phyloP scores from a whole-genome alignment of 2,113 vertebrate genomes.

The Poeciliopsis turrubarensis region DNA sequence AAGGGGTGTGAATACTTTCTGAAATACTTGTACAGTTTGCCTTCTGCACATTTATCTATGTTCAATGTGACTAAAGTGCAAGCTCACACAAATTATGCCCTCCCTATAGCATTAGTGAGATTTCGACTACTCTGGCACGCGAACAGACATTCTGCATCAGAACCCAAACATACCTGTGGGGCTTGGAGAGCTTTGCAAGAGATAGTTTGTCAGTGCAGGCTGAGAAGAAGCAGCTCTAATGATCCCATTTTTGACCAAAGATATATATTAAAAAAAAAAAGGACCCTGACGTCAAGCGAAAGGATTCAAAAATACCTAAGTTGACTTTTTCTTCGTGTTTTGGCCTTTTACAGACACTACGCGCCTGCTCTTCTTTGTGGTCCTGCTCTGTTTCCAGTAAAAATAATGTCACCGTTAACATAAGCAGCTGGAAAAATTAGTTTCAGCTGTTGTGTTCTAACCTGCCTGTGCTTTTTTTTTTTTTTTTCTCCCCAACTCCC shows the following conservation, averaged over 20 bases:
- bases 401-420: conserved; percentile 80
- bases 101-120: conserved; percentile 82
- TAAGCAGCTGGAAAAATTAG: conserved; percentile 81
- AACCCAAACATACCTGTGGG: conserved; percentile 69
- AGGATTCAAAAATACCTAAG: conserved; percentile 75
- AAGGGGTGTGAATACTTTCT: background rate
- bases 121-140: conserved; percentile 81
- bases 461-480: conserved; percentile 47
- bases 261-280: conserved; percentile 64
- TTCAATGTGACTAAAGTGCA: conserved; percentile 76
- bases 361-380: conserved; percentile 40
- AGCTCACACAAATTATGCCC: conserved; percentile 80
- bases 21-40: conserved; percentile 46
- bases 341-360: conserved; percentile 82
- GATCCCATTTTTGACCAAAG: conserved; percentile 61
- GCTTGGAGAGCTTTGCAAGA: conserved; percentile 50
- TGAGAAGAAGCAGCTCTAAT: conserved; percentile 71
- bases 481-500: conserved; percentile 18
- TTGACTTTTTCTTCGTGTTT: conserved; percentile 75
- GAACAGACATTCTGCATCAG: conserved; percentile 77
- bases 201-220: conserved; percentile 35
- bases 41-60: conserved; percentile 62
- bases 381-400: conserved; percentile 79
- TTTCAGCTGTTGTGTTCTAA: conserved; percentile 74
- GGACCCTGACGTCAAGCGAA: conserved; percentile 58